A percentile compares a stretch with the other conserved stretches of the same genome.
phyloP scores from a whole-genome alignment of 2,888 invertebrate genomes.

The Nomada hirtipes region DNA sequence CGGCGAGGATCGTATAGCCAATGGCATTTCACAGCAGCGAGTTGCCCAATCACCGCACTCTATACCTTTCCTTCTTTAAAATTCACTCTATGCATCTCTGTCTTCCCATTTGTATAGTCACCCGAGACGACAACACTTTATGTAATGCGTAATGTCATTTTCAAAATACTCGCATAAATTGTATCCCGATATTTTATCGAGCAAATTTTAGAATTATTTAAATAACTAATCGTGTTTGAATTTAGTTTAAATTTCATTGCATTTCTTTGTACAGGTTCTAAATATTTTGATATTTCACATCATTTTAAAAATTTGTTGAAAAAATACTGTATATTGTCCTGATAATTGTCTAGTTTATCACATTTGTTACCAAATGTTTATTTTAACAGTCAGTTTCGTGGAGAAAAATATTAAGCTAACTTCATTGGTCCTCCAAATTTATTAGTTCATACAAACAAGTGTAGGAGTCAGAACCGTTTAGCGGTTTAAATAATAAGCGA shows the following conservation, averaged over 20 bases:
- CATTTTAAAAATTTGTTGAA: too few species aligned
- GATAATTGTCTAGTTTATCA: too few species aligned
- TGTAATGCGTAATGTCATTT: not conserved
- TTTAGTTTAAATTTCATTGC: not conserved
- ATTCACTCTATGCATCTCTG: slow-evolving; percentile 37
- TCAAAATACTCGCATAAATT: not conserved
- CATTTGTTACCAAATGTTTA: too few species aligned
- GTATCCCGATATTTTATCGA: not conserved
- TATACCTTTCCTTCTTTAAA: slow-evolving; percentile 55
- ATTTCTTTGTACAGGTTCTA: not conserved
- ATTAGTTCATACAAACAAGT: too few species aligned
- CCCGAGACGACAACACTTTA: slow-evolving; percentile 24
- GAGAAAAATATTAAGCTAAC: too few species aligned
- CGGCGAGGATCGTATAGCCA: slow-evolving; percentile 67
- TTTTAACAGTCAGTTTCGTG: too few species aligned
- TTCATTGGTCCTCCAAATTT: too few species aligned
- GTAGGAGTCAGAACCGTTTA: too few species aligned
- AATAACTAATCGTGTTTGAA: not conserved
- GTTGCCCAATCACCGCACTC: slow-evolving; percentile 42
- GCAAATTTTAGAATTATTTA: too few species aligned
- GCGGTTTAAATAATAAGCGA: too few species aligned
- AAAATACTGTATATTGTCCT: too few species aligned
- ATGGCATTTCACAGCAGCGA: slow-evolving; percentile 71
- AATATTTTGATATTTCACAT: too few species aligned
- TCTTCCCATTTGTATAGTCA: slow-evolving; percentile 16